Conservation (phyloP, 1,140 invertebrate genomes). For the Aphelenchoides fujianensis region DNA sequence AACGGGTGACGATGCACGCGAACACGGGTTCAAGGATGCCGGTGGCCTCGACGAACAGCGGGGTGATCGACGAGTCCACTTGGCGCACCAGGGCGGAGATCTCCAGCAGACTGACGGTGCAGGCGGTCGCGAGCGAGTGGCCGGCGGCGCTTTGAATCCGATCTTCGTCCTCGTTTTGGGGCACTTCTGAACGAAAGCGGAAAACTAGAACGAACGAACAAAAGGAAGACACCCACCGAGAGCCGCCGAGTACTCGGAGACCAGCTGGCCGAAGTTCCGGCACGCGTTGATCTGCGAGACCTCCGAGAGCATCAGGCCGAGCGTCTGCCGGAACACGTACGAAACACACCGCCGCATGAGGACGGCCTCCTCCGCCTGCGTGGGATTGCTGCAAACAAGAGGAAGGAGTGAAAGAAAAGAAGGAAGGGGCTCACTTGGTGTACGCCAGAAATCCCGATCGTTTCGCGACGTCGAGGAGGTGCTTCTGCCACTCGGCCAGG, state of each 20-base stretch:
- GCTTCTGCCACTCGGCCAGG: conserved; percentile 76
- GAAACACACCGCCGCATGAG: conserved; percentile 94
- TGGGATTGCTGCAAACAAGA: conserved; percentile 66
- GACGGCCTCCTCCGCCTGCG: conserved; percentile 87
- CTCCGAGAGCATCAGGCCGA: conserved; percentile 89
- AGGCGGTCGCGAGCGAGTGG: conserved; percentile 54
- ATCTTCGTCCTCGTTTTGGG: conserved; percentile 54
- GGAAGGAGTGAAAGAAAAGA: background rate
- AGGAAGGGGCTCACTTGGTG: conserved; percentile 43
- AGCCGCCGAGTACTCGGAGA: conserved; percentile 89
- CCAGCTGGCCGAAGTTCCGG: conserved; percentile 85
- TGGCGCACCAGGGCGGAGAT: conserved; percentile 71
- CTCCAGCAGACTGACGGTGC: conserved; percentile 80
- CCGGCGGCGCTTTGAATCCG: conserved; percentile 53
- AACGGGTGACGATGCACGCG: conserved; percentile 83
- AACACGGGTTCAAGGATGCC: conserved; percentile 72
- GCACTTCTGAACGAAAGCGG: conserved; percentile 42
- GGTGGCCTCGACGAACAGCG: conserved; percentile 79
- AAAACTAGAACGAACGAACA: background rate
- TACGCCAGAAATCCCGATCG: conserved; percentile 48
- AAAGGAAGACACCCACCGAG: conserved; percentile 68
- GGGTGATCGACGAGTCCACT: conserved; percentile 84
- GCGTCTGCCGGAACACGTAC: conserved; percentile 83
- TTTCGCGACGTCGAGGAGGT: conserved; percentile 85
- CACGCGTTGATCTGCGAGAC: conserved; percentile 91